A percentile compares a stretch with the other conserved stretches of the same genome.
Conservation (phyloP, 2,113 vertebrate species). For the Zosterops lateralis region DNA sequence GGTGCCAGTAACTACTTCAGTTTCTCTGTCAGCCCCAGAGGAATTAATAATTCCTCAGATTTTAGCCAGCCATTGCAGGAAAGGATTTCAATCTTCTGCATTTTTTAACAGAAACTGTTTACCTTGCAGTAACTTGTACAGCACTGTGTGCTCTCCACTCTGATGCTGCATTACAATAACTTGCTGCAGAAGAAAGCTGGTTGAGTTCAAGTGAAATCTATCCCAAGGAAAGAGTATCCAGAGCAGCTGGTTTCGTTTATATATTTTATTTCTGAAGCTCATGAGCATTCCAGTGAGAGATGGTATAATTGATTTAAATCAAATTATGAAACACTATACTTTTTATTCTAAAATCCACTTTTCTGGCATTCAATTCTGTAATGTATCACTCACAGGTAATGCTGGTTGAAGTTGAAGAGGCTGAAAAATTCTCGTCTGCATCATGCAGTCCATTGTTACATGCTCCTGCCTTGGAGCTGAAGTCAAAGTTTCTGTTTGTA, state of each 20-base stretch:
- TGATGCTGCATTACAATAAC: constrained; percentile 65
- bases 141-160: constrained; percentile 45
- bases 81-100: constrained; percentile 59
- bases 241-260: constrained; percentile 84
- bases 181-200: constrained; percentile 61
- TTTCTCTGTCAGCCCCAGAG: constrained; percentile 58
- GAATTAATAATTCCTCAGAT: constrained; percentile 62
- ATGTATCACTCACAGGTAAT: constrained; percentile 70
- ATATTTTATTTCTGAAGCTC: constrained; percentile 79
- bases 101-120: constrained; percentile 38
- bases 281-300: constrained; percentile 77
- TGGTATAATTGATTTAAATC: constrained; percentile 87
- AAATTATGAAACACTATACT: constrained; percentile 81
- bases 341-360: constrained; percentile 72
- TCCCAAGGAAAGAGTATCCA: constrained; percentile 68
- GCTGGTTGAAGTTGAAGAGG: constrained; percentile 23
- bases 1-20: constrained; percentile 54
- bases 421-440: neutral
- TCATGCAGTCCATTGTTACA: neutral
- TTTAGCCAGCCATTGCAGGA: constrained; percentile 34
- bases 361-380: constrained; percentile 68
- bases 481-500: neutral
- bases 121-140: constrained; percentile 37
- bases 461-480: neutral
- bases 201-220: constrained; percentile 73